Conservation (phyloP, 1,140 invertebrate genomes). For the Globodera rostochiensis region DNA sequence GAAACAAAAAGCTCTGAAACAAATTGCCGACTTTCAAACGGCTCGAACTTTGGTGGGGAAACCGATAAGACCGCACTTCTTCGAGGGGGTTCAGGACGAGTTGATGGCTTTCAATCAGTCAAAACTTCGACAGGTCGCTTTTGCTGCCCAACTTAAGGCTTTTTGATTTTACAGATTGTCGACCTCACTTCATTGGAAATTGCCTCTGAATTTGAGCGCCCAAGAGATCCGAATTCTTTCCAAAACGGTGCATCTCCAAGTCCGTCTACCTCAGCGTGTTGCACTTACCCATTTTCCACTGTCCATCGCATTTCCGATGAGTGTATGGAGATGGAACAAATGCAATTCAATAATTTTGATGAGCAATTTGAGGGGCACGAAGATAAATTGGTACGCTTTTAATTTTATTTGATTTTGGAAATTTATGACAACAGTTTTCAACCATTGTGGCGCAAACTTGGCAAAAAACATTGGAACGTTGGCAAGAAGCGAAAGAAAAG, state of each 20-base stretch:
- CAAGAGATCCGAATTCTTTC: background rate
- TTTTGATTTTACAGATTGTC: background rate
- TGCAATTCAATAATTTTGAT: background rate
- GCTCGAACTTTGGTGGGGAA: background rate
- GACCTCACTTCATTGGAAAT: background rate
- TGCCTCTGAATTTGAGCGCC: background rate
- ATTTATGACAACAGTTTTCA: background rate
- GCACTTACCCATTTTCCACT: background rate
- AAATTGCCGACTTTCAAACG: background rate
- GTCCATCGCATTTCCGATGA: background rate
- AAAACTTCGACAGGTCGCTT: background rate
- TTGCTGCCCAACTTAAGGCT: background rate
- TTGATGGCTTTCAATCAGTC: background rate
- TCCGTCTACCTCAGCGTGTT: background rate
- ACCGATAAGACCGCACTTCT: background rate
- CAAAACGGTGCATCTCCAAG: background rate
- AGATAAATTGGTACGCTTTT: background rate
- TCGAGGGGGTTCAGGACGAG: background rate
- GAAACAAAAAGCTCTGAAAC: background rate
- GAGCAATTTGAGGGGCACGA: background rate
- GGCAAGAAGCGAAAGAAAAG: background rate
- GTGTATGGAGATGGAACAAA: background rate
- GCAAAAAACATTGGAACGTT: background rate
- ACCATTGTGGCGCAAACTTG: background rate
- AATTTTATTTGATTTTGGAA: background rate